Conservation (phyloP, 2,888 invertebrate species). For the Campoletis raptor region DNA sequence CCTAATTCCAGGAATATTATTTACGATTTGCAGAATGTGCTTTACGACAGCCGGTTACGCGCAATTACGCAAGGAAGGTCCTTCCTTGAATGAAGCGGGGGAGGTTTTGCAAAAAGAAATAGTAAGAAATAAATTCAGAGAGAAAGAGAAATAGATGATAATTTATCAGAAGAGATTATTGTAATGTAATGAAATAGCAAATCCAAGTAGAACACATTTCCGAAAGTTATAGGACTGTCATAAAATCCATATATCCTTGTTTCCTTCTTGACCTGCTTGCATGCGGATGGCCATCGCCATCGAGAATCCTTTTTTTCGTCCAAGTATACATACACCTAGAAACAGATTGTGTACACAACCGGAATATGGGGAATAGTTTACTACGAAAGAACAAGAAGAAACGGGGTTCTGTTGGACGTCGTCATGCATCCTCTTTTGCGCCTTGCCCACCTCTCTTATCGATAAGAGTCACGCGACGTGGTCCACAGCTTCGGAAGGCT, state of each 20-base stretch:
- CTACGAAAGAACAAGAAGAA: conserved; percentile 27
- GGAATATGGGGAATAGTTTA: conserved; percentile 28
- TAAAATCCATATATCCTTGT: conserved; percentile 1
- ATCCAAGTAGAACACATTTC: not conserved
- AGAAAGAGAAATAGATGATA: not conserved
- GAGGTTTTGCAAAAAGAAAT: conserved; percentile 15
- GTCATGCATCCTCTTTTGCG: conserved; percentile 62
- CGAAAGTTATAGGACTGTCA: conserved; percentile 3
- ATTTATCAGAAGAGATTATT: conserved; percentile 44
- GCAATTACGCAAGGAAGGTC: conserved; percentile 64
- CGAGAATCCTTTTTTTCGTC: conserved; percentile 57
- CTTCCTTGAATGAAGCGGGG: conserved; percentile 60
- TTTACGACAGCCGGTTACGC: conserved; percentile 59
- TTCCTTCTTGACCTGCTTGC: conserved; percentile 50
- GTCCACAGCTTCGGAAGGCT: conserved; percentile 38
- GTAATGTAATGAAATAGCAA: conserved; percentile 37
- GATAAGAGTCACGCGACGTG: conserved; percentile 77
- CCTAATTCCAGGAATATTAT: conserved; percentile 42
- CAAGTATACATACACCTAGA: conserved; percentile 13
- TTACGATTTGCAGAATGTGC: conserved; percentile 57
- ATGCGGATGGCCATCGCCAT: conserved; percentile 46
- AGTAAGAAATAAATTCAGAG: conserved; percentile 13
- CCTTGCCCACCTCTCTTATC: conserved; percentile 64
- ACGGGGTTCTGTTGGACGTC: conserved; percentile 45
- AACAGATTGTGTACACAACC: not conserved